These are phyloP conservation scores for Myopa tessellatipennis DNA, from an alignment of 2,888 invertebrate species.

Conservation along the genomic window DNA sequence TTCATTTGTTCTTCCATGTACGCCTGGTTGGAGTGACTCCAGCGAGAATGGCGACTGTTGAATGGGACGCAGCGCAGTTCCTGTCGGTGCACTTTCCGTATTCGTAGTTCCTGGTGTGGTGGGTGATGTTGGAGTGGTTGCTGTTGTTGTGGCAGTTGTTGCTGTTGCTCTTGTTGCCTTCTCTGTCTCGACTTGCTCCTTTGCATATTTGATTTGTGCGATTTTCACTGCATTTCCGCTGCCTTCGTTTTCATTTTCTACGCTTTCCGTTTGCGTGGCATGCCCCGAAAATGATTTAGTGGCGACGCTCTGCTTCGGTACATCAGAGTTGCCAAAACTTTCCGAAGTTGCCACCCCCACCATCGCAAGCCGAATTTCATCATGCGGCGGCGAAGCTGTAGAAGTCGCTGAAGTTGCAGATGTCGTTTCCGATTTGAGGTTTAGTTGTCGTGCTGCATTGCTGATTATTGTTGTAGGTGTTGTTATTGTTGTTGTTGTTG, in stretches of 20 bases:
- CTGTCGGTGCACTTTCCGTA: conserved; percentile 34
- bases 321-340: conserved; percentile 5
- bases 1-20: conserved; percentile 39
- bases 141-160: conserved; percentile 35
- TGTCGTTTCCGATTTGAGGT: not conserved
- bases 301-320: not conserved
- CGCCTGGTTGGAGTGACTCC: conserved; percentile 19
- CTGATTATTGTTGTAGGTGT: conserved; percentile 47
- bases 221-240: conserved; percentile 31
- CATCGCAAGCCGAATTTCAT: not conserved
- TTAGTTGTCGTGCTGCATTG: conserved; percentile 29
- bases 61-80: conserved; percentile 40
- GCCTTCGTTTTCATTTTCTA: not conserved
- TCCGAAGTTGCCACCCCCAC: not conserved
- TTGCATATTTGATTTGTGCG: conserved; percentile 36
- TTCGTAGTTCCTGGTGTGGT: conserved; percentile 24
- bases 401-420: not conserved
- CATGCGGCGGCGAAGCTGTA: not conserved
- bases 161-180: conserved; percentile 12
- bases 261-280: conserved; percentile 25
- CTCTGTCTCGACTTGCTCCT: not conserved
- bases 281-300: conserved; percentile 29
- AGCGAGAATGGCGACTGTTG: not conserved
- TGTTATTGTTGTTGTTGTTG: conserved; percentile 44
- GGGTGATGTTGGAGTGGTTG: conserved; percentile 28